These are phyloP conservation scores for Apteryx owenii DNA, from an alignment of 2,113 vertebrate species.

Conservation along the genomic window DNA sequence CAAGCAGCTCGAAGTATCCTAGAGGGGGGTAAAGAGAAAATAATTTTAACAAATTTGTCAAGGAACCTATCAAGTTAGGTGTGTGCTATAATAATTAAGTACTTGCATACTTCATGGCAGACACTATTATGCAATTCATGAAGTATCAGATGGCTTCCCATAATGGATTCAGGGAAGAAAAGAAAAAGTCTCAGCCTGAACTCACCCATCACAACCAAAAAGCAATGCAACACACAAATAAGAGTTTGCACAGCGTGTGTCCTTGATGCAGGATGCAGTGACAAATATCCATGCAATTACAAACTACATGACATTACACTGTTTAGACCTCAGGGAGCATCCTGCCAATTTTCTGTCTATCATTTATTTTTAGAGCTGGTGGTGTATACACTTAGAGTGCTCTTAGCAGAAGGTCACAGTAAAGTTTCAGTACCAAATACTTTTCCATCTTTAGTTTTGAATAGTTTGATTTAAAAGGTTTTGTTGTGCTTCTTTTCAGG, in stretches of 20 bases:
- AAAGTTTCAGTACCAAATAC: constrained; percentile 38
- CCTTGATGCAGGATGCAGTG: constrained; percentile 61
- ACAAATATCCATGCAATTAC: constrained; percentile 58
- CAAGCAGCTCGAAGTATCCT: background rate
- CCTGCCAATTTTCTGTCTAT: constrained; percentile 63
- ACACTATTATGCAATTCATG: background rate
- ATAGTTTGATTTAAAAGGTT: constrained; percentile 42
- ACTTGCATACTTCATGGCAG: constrained; percentile 47
- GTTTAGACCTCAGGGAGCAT: constrained; percentile 47
- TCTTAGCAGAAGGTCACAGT: constrained; percentile 61
- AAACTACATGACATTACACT: constrained; percentile 32
- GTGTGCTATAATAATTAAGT: constrained; percentile 11
- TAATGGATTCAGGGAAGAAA: constrained; percentile 13
- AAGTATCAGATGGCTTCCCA: constrained; percentile 43
- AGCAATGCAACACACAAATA: constrained; percentile 45
- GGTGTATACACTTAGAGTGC: background rate
- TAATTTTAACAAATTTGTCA: constrained; percentile 40
- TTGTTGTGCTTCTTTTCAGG: constrained; percentile 47
- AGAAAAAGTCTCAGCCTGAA: background rate
- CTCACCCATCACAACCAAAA: background rate
- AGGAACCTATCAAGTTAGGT: constrained; percentile 21
- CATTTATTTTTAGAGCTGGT: constrained; percentile 55
- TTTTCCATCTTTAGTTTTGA: constrained; percentile 14
- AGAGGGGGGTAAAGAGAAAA: constrained; percentile 1
- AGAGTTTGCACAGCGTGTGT: constrained; percentile 52